phyloP scores from a whole-genome alignment of 2,113 vertebrate species.

The Hylia prasina region DNA sequence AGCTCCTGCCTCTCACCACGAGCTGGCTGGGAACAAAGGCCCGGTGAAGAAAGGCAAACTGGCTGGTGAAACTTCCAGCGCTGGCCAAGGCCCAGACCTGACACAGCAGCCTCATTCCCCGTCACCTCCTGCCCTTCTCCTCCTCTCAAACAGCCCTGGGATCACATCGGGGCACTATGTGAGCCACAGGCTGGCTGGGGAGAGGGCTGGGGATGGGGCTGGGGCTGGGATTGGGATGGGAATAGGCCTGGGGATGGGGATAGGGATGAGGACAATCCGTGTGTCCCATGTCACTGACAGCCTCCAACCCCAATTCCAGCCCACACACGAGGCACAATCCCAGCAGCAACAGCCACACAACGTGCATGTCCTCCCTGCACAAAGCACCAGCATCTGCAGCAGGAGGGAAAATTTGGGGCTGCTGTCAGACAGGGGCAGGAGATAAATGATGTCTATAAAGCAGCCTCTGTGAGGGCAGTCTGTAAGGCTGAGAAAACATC shows the following conservation, averaged over 20 bases:
- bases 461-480: not conserved
- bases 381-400: not conserved
- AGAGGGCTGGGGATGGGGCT: not conserved
- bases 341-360: not conserved
- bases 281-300: not conserved
- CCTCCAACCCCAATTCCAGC: not conserved
- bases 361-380: rapidly evolving
- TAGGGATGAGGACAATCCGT: not conserved
- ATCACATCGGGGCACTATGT: rapidly evolving
- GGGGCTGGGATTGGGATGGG: not conserved
- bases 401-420: not conserved
- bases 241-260: not conserved
- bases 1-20: not conserved
- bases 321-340: not conserved
- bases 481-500: not conserved
- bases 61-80: not conserved
- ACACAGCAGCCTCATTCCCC: not conserved
- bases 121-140: not conserved
- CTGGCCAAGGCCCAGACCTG: not conserved
- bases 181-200: rapidly evolving
- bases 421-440: not conserved
- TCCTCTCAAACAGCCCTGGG: not conserved
- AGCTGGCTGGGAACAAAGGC: conserved; percentile 35
- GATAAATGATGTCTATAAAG: not conserved
- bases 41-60: not conserved